Evolutionary conservation across 2,888 invertebrate genomes (phyloP).

Genomic region (Lypha dubia): DNA sequence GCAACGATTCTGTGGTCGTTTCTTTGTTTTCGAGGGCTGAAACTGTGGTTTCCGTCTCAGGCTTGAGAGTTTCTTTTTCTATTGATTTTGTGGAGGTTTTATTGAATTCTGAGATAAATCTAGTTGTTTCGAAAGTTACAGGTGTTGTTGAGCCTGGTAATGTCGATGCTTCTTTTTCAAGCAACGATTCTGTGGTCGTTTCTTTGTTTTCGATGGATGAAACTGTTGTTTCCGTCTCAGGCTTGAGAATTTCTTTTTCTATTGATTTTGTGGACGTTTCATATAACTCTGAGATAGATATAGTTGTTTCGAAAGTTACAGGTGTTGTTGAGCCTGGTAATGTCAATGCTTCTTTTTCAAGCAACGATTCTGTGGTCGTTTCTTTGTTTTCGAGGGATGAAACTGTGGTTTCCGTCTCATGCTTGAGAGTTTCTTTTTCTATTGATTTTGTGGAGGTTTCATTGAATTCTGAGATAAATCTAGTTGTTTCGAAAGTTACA

Average conservation of each 20-base stretch:
- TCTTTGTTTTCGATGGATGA: background rate
- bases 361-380: too few relatives aligned
- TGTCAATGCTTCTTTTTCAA: too few relatives aligned
- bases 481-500: too few relatives aligned
- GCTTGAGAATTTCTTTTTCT: background rate
- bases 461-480: too few relatives aligned
- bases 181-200: slow-evolving; percentile 6
- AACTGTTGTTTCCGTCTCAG: background rate
- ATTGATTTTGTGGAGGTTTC: too few relatives aligned
- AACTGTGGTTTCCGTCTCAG: background rate
- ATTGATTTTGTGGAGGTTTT: slow-evolving; percentile 5
- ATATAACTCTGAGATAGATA: background rate
- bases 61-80: background rate
- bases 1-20: background rate
- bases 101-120: background rate
- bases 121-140: slow-evolving; percentile 2
- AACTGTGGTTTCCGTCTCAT: too few relatives aligned
- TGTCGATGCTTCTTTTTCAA: background rate
- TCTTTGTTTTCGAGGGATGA: too few relatives aligned
- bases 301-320: slow-evolving; percentile 9
- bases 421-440: too few relatives aligned
- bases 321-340: background rate
- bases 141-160: background rate
- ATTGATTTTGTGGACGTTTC: slow-evolving; percentile 17
- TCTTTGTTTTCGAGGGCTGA: background rate